Conservation (phyloP, 2,888 invertebrate species). For the Amblyjoppa proteus region DNA sequence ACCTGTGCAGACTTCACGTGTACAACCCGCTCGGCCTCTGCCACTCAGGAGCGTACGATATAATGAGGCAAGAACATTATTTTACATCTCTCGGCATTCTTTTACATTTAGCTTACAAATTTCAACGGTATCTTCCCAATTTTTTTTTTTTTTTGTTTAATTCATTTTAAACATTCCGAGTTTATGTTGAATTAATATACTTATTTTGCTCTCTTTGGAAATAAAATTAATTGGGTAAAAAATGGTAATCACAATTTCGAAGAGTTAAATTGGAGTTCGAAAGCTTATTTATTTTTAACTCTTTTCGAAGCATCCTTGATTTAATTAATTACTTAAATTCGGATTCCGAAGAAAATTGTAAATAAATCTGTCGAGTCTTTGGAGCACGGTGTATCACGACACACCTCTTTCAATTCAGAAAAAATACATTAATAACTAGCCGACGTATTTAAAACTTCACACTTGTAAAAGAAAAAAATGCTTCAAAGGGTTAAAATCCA, state of each 20-base stretch:
- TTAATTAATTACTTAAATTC: too few species aligned
- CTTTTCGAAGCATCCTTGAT: not conserved
- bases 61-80: constrained; percentile 41
- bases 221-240: not conserved
- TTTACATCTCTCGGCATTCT: too few species aligned
- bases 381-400: too few species aligned
- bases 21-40: constrained; percentile 6
- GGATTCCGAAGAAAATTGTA: too few species aligned
- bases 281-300: not conserved
- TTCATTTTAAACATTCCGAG: not conserved
- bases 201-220: not conserved
- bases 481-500: too few species aligned
- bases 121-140: not conserved
- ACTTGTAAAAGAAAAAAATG: too few species aligned
- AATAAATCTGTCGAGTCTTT: too few species aligned
- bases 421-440: too few species aligned
- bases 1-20: constrained; percentile 36
- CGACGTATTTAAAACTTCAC: too few species aligned
- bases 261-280: not conserved
- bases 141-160: not conserved
- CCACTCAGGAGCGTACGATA: constrained; percentile 40
- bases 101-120: not conserved
- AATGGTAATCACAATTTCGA: not conserved
- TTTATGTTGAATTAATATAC: not conserved
- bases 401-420: too few species aligned